phyloP scores from a whole-genome alignment of 2,888 invertebrate species.

The Nyleta sp. region DNA sequence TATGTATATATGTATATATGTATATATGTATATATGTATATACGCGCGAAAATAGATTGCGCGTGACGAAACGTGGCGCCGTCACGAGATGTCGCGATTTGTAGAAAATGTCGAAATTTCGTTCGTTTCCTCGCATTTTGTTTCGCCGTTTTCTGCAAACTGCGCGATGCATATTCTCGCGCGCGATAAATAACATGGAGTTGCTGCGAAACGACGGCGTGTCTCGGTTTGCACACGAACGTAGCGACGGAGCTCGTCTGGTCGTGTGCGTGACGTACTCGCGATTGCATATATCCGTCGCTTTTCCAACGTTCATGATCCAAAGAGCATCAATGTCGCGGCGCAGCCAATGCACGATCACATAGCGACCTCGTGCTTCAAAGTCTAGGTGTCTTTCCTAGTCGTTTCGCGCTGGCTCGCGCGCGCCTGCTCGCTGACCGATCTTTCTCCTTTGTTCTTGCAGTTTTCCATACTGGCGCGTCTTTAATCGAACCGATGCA shows the following conservation, averaged over 20 bases:
- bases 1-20: too few species aligned
- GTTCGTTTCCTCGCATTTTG: too few species aligned
- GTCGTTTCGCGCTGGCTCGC: constrained; percentile 44
- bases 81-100: too few species aligned
- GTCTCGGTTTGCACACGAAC: too few species aligned
- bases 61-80: too few species aligned
- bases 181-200: too few species aligned
- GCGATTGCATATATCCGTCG: constrained; percentile 42
- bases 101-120: too few species aligned
- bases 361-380: constrained; percentile 66
- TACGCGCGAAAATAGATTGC: too few species aligned
- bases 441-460: constrained; percentile 60
- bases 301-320: constrained; percentile 59
- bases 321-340: constrained; percentile 62
- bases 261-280: constrained; percentile 39
- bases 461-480: constrained; percentile 37
- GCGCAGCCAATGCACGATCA: constrained; percentile 62
- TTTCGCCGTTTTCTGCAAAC: too few species aligned
- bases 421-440: constrained; percentile 50
- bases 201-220: too few species aligned
- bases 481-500: constrained; percentile 38
- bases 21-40: too few species aligned
- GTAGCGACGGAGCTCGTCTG: constrained; percentile 45
- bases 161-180: too few species aligned
- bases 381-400: constrained; percentile 65